Conservation (phyloP, 2,113 vertebrate genomes). For the Oxygymnocypris stewartii region DNA sequence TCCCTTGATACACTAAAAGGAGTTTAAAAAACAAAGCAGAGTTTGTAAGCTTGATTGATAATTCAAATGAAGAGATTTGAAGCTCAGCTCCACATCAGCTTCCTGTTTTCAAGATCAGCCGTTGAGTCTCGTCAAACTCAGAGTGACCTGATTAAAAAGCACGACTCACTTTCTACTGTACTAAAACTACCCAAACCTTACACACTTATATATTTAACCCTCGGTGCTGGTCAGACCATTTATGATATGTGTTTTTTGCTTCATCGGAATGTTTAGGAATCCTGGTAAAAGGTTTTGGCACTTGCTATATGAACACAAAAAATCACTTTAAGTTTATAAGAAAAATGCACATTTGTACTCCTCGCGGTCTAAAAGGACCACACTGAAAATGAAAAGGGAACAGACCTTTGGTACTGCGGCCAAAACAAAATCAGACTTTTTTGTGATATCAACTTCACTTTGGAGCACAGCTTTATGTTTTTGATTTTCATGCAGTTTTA, state of each 20-base stretch:
- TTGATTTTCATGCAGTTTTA: too few relatives aligned
- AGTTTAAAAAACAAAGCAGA: not conserved
- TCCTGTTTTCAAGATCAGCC: slow-evolving; percentile 53
- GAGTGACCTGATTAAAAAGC: slow-evolving; percentile 1
- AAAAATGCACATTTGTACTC: too few relatives aligned
- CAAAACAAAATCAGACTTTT: too few relatives aligned
- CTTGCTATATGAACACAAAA: too few relatives aligned
- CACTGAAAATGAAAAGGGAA: too few relatives aligned
- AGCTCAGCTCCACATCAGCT: slow-evolving; percentile 50
- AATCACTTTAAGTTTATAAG: too few relatives aligned
- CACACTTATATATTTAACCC: not conserved
- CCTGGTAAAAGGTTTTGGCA: too few relatives aligned
- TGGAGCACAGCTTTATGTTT: too few relatives aligned
- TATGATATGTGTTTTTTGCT: not conserved
- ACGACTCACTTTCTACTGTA: slow-evolving; percentile 15
- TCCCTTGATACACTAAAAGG: not conserved
- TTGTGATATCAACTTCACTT: too few relatives aligned
- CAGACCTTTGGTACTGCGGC: too few relatives aligned
- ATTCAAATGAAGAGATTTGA: slow-evolving; percentile 54
- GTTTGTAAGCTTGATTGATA: slow-evolving; percentile 51
- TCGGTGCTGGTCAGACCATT: not conserved
- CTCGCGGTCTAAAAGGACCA: too few relatives aligned
- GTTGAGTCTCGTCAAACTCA: slow-evolving; percentile 3
- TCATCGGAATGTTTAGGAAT: too few relatives aligned
- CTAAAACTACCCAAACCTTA: not conserved